Evolutionary conservation across 2,888 invertebrate species (phyloP), one percentile per base, ranked within the genome.

Genomic region (Dorcus parallelipipedus): DNA sequence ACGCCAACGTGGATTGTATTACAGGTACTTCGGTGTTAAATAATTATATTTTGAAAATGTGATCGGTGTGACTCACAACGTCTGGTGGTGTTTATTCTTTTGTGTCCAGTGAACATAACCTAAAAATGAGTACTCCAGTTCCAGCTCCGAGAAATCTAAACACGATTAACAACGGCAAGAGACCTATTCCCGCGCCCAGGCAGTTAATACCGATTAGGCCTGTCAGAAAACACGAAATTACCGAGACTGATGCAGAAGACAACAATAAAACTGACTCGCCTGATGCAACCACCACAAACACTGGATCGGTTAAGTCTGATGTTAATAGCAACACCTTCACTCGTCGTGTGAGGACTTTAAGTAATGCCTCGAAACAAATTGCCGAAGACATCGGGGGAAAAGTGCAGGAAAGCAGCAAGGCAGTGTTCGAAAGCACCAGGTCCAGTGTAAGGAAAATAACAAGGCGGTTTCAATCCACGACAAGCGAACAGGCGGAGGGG

Each of bases 341-440:
- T 10, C 67, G 81, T 79, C 67, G 81, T 60, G 71, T 83, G 7
- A 78, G 79, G 45, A 82, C 81, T n/a, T 77, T 84, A 43, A 79
- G 82, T 59, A 77, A 80, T 47, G 83, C 81, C 20, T 84, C 84
- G 1, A 84, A 83, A 68, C 84, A 84, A 72, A 71, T 83, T 39
- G 78, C 81, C 1, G 84, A 81, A 63, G 84, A 84, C 68, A 81
- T 84, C 14, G 82, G 82, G 1, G 78, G 78, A 33, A 81, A 82
- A 75, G 81, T 85, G 0, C 74, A 81, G 70, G 78, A 82, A 71
- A 81, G 80, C 65, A 80, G 81, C 54, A 85, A 84, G 64, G 85
- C 86, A 43, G 84, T 87, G 2, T 83, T 87, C 52, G 86, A 86
- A 69, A 82, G 85, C 54, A 88, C 87, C 0, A 80, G 82, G 65